Conservation (phyloP, 2,888 invertebrate species). For the Criorhina ranunculi region DNA sequence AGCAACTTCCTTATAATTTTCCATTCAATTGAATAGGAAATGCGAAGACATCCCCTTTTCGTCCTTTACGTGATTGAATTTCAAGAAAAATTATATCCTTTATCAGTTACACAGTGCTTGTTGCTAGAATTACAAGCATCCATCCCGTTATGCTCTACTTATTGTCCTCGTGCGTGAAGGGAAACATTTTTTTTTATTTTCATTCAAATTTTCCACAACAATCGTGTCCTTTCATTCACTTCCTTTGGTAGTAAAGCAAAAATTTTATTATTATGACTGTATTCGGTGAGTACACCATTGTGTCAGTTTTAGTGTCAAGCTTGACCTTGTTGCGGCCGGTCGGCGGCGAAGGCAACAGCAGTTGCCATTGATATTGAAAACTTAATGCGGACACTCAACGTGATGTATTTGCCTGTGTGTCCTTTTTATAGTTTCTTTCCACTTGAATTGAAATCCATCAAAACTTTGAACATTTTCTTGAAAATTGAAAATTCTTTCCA, state of each 20-base stretch:
- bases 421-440: slow-evolving; percentile 30
- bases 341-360: no score
- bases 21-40: slow-evolving; percentile 28
- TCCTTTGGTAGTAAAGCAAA: background rate
- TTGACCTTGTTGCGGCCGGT: background rate
- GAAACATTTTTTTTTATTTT: no score
- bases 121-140: background rate
- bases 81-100: slow-evolving; percentile 5
- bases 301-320: background rate
- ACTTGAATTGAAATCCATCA: slow-evolving; percentile 26
- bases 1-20: slow-evolving; percentile 16
- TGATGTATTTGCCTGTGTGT: slow-evolving; percentile 9
- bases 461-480: slow-evolving; percentile 6
- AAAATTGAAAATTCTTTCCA: slow-evolving; percentile 25
- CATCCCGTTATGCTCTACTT: background rate
- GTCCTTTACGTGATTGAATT: slow-evolving; percentile 42
- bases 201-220: background rate
- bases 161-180: slow-evolving; percentile 4
- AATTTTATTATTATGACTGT: slow-evolving; percentile 1
- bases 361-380: slow-evolving; percentile 15
- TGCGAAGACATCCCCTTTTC: background rate
- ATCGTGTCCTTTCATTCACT: background rate
- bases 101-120: background rate
- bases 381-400: slow-evolving; percentile 4
- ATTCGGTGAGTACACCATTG: no score